Evolutionary conservation across 2,797 vertebrate species (phyloP).

Genomic region (Etheostoma perlongum): DNA sequence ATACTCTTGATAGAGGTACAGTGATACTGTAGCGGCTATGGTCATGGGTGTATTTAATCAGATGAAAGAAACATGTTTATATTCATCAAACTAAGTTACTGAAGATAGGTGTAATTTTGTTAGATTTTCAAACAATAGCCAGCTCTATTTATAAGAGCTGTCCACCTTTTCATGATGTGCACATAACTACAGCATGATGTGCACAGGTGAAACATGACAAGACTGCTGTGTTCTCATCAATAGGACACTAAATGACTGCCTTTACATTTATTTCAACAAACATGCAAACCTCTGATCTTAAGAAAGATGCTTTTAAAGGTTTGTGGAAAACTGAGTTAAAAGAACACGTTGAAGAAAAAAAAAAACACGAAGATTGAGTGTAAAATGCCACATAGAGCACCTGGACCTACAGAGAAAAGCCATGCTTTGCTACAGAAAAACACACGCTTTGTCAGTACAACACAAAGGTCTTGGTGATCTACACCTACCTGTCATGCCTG

Average conservation of each 20-base stretch:
- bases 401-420: background rate
- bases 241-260: slow-evolving; percentile 1
- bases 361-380: background rate
- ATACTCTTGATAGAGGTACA: background rate
- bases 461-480: slow-evolving; percentile 16
- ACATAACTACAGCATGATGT: background rate
- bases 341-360: background rate
- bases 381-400: slow-evolving; percentile 1
- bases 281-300: background rate
- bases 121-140: background rate
- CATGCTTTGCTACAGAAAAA: slow-evolving; percentile 13
- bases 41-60: background rate
- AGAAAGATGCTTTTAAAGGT: slow-evolving; percentile 5
- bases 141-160: background rate
- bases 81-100: slow-evolving; percentile 1
- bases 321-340: background rate
- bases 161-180: background rate
- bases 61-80: background rate
- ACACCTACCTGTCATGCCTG: slow-evolving; percentile 95
- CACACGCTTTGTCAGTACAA: background rate
- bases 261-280: slow-evolving; percentile 8
- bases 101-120: background rate
- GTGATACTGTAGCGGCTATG: background rate
- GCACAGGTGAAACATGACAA: background rate
- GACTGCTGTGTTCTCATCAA: slow-evolving; percentile 6